Evolutionary conservation across 2,113 vertebrate genomes (phyloP).

Genomic region (Ciconia maguari): DNA sequence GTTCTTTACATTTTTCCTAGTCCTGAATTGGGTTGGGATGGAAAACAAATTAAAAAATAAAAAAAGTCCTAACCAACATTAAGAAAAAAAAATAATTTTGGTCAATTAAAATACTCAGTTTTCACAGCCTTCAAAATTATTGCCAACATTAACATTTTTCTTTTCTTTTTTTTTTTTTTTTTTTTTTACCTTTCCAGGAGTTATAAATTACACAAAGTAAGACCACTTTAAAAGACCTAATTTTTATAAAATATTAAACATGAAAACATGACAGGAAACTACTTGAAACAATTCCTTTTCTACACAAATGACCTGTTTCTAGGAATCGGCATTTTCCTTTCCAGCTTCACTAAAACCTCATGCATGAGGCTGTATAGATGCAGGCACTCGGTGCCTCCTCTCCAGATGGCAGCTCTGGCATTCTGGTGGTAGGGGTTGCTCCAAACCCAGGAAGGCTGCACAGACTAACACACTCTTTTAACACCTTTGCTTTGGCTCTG

Average conservation of each 20-base stretch:
- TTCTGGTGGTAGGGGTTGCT: not conserved
- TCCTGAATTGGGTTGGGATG: not conserved
- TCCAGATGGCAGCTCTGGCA: not conserved
- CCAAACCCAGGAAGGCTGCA: not conserved
- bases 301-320: not conserved
- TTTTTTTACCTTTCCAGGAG: not conserved
- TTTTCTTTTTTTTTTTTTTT: too few relatives aligned
- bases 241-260: slow-evolving; percentile 1
- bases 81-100: not conserved
- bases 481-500: not conserved
- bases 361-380: not conserved
- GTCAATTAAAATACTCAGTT: not conserved
- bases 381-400: rapidly evolving
- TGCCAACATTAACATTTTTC: not conserved
- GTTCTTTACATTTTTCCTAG: not conserved
- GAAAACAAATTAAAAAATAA: not conserved
- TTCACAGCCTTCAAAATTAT: not conserved
- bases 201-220: not conserved
- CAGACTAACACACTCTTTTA: not conserved
- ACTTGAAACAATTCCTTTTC: not conserved
- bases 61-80: not conserved
- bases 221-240: not conserved
- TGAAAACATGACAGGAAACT: not conserved
- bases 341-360: not conserved
- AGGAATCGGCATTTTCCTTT: not conserved